Percentiles rank a stretch among this genome's conserved stretches.
Evolutionary conservation across 1,140 invertebrate genomes (phyloP).

Genomic region (Microplitis demolitor): DNA sequence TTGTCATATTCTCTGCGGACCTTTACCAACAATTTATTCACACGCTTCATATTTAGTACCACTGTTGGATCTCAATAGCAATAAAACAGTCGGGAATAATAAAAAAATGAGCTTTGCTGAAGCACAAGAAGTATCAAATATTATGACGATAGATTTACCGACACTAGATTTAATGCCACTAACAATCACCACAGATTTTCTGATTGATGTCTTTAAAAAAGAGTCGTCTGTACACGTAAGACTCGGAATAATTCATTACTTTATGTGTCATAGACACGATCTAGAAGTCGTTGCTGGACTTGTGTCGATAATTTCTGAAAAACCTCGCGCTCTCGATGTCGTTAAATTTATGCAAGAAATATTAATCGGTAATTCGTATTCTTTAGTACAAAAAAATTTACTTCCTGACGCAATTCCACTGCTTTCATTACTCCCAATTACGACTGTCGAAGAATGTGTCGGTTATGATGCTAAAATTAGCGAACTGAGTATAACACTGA

Average conservation of each 20-base stretch:
- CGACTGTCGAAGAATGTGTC: slow-evolving; percentile 63
- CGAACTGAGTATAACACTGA: slow-evolving; percentile 60
- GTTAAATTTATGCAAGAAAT: slow-evolving; percentile 77
- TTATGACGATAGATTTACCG: slow-evolving; percentile 67
- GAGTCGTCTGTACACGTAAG: slow-evolving; percentile 70
- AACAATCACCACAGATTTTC: slow-evolving; percentile 66
- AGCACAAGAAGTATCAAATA: slow-evolving; percentile 28
- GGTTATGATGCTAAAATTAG: slow-evolving; percentile 63
- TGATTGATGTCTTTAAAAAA: slow-evolving; percentile 72
- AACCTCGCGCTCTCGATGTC: slow-evolving; percentile 60
- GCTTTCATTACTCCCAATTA: slow-evolving; percentile 72
- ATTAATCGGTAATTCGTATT: slow-evolving; percentile 73
- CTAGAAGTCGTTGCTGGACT: slow-evolving; percentile 71
- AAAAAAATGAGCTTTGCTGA: background rate
- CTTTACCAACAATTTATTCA: slow-evolving; percentile 62
- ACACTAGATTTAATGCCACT: slow-evolving; percentile 74
- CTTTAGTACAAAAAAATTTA: slow-evolving; percentile 73
- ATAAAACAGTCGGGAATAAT: background rate
- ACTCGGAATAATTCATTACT: slow-evolving; percentile 78
- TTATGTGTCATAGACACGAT: slow-evolving; percentile 75
- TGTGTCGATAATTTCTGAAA: slow-evolving; percentile 59
- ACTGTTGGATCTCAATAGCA: slow-evolving; percentile 51
- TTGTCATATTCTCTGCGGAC: slow-evolving; percentile 74
- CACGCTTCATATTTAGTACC: slow-evolving; percentile 70
- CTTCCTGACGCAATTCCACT: slow-evolving; percentile 71